phyloP scores from a whole-genome alignment of 2,888 invertebrate genomes.

The Neoscelio sp. region DNA sequence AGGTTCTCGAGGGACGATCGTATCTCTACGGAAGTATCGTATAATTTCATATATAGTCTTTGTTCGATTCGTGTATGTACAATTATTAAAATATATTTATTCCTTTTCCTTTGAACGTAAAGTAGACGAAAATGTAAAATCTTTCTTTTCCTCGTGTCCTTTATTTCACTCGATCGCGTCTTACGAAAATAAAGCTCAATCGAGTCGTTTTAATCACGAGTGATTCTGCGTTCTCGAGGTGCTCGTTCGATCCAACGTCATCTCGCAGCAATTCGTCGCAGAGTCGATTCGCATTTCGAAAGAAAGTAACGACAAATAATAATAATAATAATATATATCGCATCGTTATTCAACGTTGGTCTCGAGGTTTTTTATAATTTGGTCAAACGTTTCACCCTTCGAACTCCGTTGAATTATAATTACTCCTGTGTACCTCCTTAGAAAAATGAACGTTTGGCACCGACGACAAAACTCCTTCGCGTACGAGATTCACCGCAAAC shows the following conservation, averaged over 20 bases:
- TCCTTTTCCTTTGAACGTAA: conserved; percentile 31
- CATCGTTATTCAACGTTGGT: no score
- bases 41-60: conserved; percentile 25
- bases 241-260: background rate
- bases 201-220: conserved; percentile 23
- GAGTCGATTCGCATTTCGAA: conserved; percentile 43
- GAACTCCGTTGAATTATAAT: no score
- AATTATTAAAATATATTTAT: conserved; percentile 41
- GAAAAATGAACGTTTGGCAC: conserved; percentile 43
- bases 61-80: conserved; percentile 21
- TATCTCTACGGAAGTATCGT: conserved; percentile 12
- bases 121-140: conserved; percentile 40
- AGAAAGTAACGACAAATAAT: conserved; percentile 15
- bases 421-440: no score
- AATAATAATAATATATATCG: no score
- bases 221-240: conserved; percentile 6
- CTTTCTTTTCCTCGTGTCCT: conserved; percentile 20
- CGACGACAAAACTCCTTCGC: no score
- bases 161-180: conserved; percentile 43
- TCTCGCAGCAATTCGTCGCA: conserved; percentile 22
- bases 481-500: no score
- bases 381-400: no score
- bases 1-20: background rate
- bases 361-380: no score
- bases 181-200: conserved; percentile 45